These are phyloP conservation scores for Virgularia gustaviana DNA, from an alignment of 92 coral and sea anemone species.

Conservation along the genomic window DNA sequence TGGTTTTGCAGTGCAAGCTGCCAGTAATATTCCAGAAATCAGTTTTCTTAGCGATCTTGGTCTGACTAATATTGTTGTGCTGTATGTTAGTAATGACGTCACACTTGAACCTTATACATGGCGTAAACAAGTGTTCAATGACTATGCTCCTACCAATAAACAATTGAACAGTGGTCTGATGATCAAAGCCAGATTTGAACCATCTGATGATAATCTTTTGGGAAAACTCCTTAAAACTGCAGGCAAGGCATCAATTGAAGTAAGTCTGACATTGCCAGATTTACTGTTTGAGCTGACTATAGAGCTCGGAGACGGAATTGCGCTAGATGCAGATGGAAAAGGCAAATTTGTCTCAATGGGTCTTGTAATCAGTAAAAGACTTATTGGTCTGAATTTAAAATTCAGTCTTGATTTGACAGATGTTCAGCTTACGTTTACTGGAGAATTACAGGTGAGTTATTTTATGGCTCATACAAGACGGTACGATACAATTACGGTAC, in stretches of 20 bases:
- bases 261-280: conserved; percentile 1
- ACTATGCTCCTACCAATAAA: background rate
- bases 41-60: conserved; percentile 2
- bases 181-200: conserved; percentile 4
- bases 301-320: background rate
- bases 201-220: background rate
- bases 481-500: too few relatives aligned
- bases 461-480: too few relatives aligned
- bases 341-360: conserved; percentile 6
- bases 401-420: background rate
- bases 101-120: background rate
- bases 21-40: background rate
- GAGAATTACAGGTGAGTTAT: conserved; percentile 3
- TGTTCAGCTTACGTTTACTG: background rate
- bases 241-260: background rate
- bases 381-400: conserved; percentile 6
- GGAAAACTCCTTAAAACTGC: background rate
- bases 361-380: conserved; percentile 2
- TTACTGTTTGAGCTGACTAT: background rate
- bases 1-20: conserved; percentile 1
- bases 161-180: background rate
- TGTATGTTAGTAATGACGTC: conserved; percentile 1
- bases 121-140: background rate
- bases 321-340: background rate
- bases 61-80: conserved; percentile 1